phyloP scores from a whole-genome alignment of 2,888 invertebrate genomes.

The Fragum fragum region DNA sequence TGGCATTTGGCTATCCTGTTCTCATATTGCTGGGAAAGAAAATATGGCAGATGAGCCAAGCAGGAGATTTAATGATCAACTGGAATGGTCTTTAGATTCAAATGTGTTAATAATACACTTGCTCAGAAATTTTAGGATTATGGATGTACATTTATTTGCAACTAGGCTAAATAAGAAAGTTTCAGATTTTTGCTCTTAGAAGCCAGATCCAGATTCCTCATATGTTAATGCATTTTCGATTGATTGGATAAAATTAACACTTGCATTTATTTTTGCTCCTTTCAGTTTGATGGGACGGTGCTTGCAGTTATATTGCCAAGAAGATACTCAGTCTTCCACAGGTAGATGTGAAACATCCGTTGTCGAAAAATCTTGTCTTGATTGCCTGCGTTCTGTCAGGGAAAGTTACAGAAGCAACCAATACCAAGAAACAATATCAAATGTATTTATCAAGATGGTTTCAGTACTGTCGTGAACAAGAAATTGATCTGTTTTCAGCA shows the following conservation, averaged over 20 bases:
- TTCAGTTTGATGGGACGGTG: conserved; percentile 42
- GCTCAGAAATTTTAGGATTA: not conserved
- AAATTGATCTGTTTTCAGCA: conserved; percentile 16
- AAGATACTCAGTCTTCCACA: conserved; percentile 17
- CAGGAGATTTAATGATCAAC: conserved; percentile 1
- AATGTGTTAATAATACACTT: not conserved
- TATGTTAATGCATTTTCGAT: conserved; percentile 28
- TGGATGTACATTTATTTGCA: conserved; percentile 39
- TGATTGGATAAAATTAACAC: conserved; percentile 27
- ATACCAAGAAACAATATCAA: conserved; percentile 34
- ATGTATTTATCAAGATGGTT: conserved; percentile 45
- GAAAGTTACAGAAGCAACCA: conserved; percentile 26
- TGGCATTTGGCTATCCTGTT: not conserved
- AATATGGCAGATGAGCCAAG: not conserved
- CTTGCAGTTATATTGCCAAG: conserved; percentile 26
- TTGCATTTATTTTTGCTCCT: conserved; percentile 46
- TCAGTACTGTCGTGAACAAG: conserved; percentile 29
- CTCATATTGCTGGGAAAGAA: not conserved
- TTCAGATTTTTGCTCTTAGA: not conserved
- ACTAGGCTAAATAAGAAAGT: conserved; percentile 30
- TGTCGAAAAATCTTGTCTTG: conserved; percentile 34
- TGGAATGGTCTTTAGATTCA: not conserved
- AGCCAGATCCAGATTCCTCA: conserved; percentile 24
- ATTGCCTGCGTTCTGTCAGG: conserved; percentile 53
- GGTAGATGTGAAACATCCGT: conserved; percentile 38